These are phyloP conservation scores for Lycocerus yunnanus DNA, from an alignment of 2,888 invertebrate genomes.

Conservation along the genomic window DNA sequence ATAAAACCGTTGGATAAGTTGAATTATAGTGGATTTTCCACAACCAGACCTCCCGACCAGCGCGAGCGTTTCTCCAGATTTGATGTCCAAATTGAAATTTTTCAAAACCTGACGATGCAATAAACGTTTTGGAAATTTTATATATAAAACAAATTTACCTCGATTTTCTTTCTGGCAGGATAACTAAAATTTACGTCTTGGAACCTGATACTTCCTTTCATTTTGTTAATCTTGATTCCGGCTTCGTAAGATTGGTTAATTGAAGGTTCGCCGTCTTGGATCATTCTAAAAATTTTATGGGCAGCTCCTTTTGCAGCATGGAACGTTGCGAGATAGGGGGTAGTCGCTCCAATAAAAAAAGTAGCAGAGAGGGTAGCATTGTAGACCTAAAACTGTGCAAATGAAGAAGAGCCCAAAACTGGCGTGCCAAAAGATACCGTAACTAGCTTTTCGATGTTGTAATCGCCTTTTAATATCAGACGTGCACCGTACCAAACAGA, in stretches of 20 bases:
- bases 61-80: conserved; percentile 76
- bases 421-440: neutral
- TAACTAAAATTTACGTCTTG: neutral
- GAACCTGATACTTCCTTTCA: neutral
- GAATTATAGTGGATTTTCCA: conserved; percentile 78
- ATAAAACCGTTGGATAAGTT: conserved; percentile 74
- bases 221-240: conserved; percentile 41
- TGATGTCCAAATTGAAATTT: conserved; percentile 68
- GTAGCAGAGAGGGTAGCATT: neutral
- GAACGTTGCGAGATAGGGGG: neutral
- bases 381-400: neutral
- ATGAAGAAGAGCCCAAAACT: neutral
- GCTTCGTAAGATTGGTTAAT: conserved; percentile 55
- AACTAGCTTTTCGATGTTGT: neutral
- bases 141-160: conserved; percentile 52
- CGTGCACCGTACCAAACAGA: neutral
- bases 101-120: conserved; percentile 63
- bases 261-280: neutral
- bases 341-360: neutral
- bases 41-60: conserved; percentile 74
- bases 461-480: neutral
- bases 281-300: neutral
- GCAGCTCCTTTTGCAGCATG: neutral
- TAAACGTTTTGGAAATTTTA: too few relatives aligned
- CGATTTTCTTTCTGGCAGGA: neutral